Base-by-base conservation (phyloP, 1,140 invertebrate species). In the Carcinoscorpius rotundicauda region DNA sequence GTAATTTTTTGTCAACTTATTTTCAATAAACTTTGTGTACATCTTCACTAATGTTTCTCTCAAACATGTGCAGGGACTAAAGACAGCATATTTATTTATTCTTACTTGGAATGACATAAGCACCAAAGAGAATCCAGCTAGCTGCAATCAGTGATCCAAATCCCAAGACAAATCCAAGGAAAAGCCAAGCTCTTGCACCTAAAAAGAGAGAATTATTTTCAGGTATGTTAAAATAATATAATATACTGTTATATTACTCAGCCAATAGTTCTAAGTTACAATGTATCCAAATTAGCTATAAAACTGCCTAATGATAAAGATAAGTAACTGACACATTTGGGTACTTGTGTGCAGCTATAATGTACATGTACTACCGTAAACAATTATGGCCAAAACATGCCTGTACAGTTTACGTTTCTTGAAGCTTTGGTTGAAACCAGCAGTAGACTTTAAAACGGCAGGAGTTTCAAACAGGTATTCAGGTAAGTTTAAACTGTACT, bases 131-230 rank as follows among this genome's bases (percentile, higher is more conserved):
- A 69, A 99, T 93, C 94, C 94, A 97, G 72, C 89, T 87, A 8
- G 94, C 86, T 49, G 93, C 94, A 74, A 98, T 97, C 6, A 98
- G 84, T 4, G 93, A 86, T 2, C 91, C 90, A 80, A 99, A 99
- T 63, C 93, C 93, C 71, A 98, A 83, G 1, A 98, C 86, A 79
- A 99, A 97, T 4, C 95, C 97, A 60, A 96, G 77, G 74, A 99
- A 97, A 0, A 99, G 79, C 93, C 95, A 98, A n/a, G 92, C 83
- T 66, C 90, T 82, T 10, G 93, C 90, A 60, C 92, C 92, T 76
- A 66, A 49, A 75, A 68, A 62, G 64, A n/a, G 11, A 63, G 29
- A 29, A 29, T 29, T 29, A 29, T 29, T 29, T 29, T 29, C 56
- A 67, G 6, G 6, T 4, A 9, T 10, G 51, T 3, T 66, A 5